These are phyloP conservation scores for Lamellibrachia columna DNA, from an alignment of 2,888 invertebrate genomes.

Conservation along the genomic window DNA sequence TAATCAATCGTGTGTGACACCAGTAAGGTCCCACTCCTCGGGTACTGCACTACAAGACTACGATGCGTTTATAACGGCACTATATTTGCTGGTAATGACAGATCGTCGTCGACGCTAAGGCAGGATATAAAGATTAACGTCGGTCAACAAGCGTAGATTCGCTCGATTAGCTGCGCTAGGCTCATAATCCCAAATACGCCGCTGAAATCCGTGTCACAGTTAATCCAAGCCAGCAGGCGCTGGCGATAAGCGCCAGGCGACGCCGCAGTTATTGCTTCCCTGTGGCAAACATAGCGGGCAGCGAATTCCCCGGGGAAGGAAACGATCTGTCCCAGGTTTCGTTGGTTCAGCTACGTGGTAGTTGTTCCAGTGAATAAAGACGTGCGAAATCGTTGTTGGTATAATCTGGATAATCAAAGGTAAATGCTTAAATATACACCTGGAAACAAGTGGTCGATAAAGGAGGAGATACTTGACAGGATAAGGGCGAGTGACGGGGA, in stretches of 20 bases:
- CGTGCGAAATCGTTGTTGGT: not conserved
- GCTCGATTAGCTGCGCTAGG: conserved; percentile 4
- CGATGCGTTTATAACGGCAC: not conserved
- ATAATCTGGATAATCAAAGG: not conserved
- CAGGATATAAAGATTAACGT: conserved; percentile 1
- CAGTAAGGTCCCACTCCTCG: not conserved
- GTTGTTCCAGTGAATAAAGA: not conserved
- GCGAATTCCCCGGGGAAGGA: not conserved
- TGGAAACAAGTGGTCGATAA: no score
- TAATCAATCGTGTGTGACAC: not conserved
- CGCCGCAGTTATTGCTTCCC: not conserved
- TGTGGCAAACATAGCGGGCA: not conserved
- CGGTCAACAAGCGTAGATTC: not conserved
- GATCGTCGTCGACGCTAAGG: not conserved
- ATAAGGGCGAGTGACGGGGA: not conserved
- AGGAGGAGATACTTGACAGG: not conserved
- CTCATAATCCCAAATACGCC: conserved; percentile 5
- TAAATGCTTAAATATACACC: not conserved
- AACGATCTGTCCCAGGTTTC: not conserved
- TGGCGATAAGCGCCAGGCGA: not conserved
- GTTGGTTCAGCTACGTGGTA: not conserved
- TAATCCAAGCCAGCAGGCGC: conserved; percentile 6
- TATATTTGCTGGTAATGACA: not conserved
- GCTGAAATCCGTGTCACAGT: not conserved
- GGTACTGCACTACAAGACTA: not conserved